Base-by-base conservation (phyloP, 30 jellyfish, hydroid and myxozoan species). In the Catostylus mosaicus region DNA sequence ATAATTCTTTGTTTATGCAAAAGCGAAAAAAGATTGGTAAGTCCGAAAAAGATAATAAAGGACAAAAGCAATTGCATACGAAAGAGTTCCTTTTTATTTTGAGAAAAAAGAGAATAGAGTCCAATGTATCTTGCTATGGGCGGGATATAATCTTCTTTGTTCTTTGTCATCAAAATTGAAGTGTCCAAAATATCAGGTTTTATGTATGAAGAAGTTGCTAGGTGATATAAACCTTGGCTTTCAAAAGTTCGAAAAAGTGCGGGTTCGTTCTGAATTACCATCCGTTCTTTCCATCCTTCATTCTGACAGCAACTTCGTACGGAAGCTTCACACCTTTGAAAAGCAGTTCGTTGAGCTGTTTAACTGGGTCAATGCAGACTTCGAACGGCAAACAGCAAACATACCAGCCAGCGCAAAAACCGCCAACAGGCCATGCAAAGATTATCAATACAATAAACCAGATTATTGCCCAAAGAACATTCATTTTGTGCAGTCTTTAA, bases 311-410 rank as follows among this genome's bases (percentile, higher is more conserved):
- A 18, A 92, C 96, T 82, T 92, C 98, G 34, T 68, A 92, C 18
- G 97, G 97, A 43, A 92, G 57, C 75, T 92, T 92, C 20, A 92
- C 96, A 5, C 98, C 98, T 62, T 92, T 92, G 90, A 85, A 92
- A 65, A 92, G 73, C 29, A 92, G n/a, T 60, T 92, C 98, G 89
- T 92, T 92, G 50, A 92, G 74, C 22, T 72, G 90, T 43, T 92
- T 92, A 67, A 92, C 64, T 19, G 97, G 94, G 57, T 92, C 96
- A 59, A 92, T 86, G 78, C 98, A 92, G 5, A 92, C 98, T 79
- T 92, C 98, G 74, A 92, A 92, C 32, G 98, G 98, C 38, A 92
- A 80, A 59, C 96, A 92, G 82, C 96, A 92, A 8, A 92, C 98
- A 80, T 92, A 92, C 98, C 97, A 93, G 9, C 88, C 61, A 20